Evolutionary conservation across 2,888 invertebrate species (phyloP).

Genomic region (Hirtodrosophila duncani): DNA sequence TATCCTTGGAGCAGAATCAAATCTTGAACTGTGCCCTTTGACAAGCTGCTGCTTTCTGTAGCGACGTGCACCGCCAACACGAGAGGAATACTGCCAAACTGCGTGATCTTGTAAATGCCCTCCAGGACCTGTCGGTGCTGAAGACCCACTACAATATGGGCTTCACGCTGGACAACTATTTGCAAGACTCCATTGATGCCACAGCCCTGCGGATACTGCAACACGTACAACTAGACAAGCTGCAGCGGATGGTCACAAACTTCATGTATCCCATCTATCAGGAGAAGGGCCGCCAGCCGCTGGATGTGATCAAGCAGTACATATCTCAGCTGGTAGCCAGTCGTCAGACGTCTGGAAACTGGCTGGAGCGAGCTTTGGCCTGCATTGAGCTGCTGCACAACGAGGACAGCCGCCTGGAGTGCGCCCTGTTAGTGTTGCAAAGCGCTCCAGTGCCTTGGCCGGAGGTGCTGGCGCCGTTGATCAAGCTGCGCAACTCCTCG

Average conservation of each 20-base stretch:
- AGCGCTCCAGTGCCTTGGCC: conserved; percentile 78
- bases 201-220: conserved; percentile 76
- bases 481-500: conserved; percentile 75
- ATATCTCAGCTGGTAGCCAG: conserved; percentile 73
- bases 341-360: conserved; percentile 70
- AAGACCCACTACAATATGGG: conserved; percentile 76
- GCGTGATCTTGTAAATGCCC: conserved; percentile 68
- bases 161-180: conserved; percentile 76
- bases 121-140: conserved; percentile 75
- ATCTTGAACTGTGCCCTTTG: not conserved
- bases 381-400: conserved; percentile 75
- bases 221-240: conserved; percentile 74
- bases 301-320: conserved; percentile 73
- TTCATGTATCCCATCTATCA: conserved; percentile 77
- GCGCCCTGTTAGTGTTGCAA: conserved; percentile 74
- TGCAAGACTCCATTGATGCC: conserved; percentile 75
- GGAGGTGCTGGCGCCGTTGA: conserved; percentile 66
- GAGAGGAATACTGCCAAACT: conserved; percentile 74
- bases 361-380: conserved; percentile 75
- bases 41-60: conserved; percentile 18
- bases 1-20: not conserved
- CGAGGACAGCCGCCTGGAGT: conserved; percentile 76
- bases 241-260: conserved; percentile 74
- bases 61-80: conserved; percentile 75
- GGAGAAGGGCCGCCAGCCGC: conserved; percentile 74